Percentiles rank a stretch among this genome's conserved stretches.
These are phyloP conservation scores for Ageneiosus marmoratus DNA, from an alignment of 2,113 vertebrate species.

Conservation along the genomic window DNA sequence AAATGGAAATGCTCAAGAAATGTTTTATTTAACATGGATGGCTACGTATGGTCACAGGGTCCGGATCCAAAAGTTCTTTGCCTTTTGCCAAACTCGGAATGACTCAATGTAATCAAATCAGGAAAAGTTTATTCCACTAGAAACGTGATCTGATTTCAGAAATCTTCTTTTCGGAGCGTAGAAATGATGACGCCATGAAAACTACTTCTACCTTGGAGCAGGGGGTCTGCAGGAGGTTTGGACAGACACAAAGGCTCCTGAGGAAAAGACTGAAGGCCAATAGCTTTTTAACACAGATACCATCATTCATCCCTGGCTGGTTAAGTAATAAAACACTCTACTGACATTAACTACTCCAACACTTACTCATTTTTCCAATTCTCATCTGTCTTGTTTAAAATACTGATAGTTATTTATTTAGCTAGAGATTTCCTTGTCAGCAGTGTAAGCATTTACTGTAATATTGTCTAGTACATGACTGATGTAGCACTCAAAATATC, in stretches of 20 bases:
- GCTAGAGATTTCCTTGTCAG: slow-evolving; percentile 45
- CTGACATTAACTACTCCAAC: slow-evolving; percentile 5
- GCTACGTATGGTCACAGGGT: slow-evolving; percentile 72
- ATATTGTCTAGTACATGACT: slow-evolving; percentile 61
- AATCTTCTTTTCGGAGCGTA: slow-evolving; percentile 71
- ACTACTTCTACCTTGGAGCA: slow-evolving; percentile 62
- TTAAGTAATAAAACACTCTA: slow-evolving; percentile 37
- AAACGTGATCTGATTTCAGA: slow-evolving; percentile 74
- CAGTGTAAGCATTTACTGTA: slow-evolving; percentile 52
- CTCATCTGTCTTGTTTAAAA: slow-evolving; percentile 17
- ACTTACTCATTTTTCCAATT: slow-evolving; percentile 31
- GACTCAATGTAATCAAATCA: slow-evolving; percentile 78
- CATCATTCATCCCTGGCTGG: slow-evolving; percentile 57
- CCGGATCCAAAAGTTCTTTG: slow-evolving; percentile 68
- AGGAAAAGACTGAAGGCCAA: slow-evolving; percentile 71
- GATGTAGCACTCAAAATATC: slow-evolving; percentile 68
- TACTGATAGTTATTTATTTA: slow-evolving; percentile 45
- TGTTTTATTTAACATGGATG: slow-evolving; percentile 59
- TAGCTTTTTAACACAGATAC: slow-evolving; percentile 71
- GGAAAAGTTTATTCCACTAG: slow-evolving; percentile 76
- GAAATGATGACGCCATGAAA: slow-evolving; percentile 70
- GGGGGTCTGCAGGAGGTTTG: slow-evolving; percentile 6
- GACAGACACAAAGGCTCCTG: slow-evolving; percentile 75
- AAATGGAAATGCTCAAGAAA: neutral
- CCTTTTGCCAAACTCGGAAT: slow-evolving; percentile 68